phyloP scores from a whole-genome alignment of 1,140 invertebrate species.

The Ooceraea biroi region DNA sequence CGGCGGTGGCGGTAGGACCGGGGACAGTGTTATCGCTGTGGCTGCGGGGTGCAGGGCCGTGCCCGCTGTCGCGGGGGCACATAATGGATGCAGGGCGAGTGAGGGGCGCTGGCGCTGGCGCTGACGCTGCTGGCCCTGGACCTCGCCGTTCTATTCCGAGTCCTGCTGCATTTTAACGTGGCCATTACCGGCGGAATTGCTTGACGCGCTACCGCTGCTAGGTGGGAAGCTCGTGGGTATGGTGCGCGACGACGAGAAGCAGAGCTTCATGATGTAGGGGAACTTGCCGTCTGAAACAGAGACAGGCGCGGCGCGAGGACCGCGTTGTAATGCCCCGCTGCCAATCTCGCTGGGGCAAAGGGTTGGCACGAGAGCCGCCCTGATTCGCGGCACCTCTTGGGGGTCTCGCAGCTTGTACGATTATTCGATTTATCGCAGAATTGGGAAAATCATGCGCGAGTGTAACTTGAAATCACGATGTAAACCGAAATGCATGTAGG shows the following conservation, averaged over 20 bases:
- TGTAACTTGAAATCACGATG: too few species aligned
- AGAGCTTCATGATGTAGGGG: conserved; percentile 98
- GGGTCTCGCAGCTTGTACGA: too few species aligned
- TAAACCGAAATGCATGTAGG: too few species aligned
- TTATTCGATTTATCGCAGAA: too few species aligned
- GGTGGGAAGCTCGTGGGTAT: conserved; percentile 87
- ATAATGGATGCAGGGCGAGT: conserved; percentile 84
- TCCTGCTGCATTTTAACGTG: conserved; percentile 86
- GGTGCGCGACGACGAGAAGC: conserved; percentile 95
- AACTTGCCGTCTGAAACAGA: conserved; percentile 93
- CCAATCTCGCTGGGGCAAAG: conserved; percentile 5
- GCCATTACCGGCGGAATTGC: conserved; percentile 84
- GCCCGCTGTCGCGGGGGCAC: conserved; percentile 79
- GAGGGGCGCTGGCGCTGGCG: conserved; percentile 83
- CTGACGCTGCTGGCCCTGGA: conserved; percentile 84
- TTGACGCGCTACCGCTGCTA: conserved; percentile 79
- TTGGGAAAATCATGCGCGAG: too few species aligned
- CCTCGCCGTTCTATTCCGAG: conserved; percentile 86
- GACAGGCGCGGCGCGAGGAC: conserved; percentile 1
- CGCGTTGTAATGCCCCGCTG: conserved; percentile 37
- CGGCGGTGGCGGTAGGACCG: conserved; percentile 81
- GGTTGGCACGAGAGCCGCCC: too few species aligned
- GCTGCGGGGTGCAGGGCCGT: conserved; percentile 82
- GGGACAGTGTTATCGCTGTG: conserved; percentile 84
- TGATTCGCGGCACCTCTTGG: too few species aligned